Percentiles rank a stretch among this genome's conserved stretches.
Evolutionary conservation across 2,113 vertebrate genomes (phyloP).

Genomic region (Turdus rufiventris): DNA sequence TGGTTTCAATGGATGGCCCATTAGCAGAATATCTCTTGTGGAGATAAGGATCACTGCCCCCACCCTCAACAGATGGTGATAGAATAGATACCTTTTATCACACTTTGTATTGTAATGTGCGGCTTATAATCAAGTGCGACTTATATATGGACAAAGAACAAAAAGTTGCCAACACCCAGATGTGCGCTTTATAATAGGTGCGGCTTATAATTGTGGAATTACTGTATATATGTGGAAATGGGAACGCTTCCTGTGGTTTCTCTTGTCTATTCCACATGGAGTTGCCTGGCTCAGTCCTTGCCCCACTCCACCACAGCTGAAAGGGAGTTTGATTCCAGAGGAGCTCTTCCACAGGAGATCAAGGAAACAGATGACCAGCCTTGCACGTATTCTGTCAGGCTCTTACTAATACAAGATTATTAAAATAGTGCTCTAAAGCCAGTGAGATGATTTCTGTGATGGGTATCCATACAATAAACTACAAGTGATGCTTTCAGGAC

Average conservation of each 20-base stretch:
- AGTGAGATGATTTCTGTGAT: background rate
- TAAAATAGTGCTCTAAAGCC: background rate
- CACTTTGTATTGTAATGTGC: too few species aligned
- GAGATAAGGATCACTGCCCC: too few species aligned
- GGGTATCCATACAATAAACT: background rate
- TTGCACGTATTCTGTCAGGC: background rate
- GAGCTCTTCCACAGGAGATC: background rate
- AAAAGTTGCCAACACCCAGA: too few species aligned
- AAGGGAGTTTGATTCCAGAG: background rate
- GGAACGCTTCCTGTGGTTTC: background rate
- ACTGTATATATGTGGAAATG: background rate
- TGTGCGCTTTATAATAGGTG: too few species aligned
- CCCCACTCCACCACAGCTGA: background rate
- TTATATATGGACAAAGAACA: too few species aligned
- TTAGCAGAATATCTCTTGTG: too few species aligned
- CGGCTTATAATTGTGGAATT: too few species aligned
- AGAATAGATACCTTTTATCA: too few species aligned
- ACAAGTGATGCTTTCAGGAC: background rate
- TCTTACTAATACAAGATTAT: background rate
- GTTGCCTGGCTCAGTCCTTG: background rate
- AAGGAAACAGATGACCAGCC: background rate
- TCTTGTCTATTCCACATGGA: accelerated
- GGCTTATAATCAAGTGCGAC: too few species aligned
- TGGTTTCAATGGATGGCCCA: too few species aligned
- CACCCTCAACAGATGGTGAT: too few species aligned